Percentiles rank a stretch among this genome's conserved stretches.
phyloP scores from a whole-genome alignment of 2,797 vertebrate genomes.

The Neosilurus hyrtlii region DNA sequence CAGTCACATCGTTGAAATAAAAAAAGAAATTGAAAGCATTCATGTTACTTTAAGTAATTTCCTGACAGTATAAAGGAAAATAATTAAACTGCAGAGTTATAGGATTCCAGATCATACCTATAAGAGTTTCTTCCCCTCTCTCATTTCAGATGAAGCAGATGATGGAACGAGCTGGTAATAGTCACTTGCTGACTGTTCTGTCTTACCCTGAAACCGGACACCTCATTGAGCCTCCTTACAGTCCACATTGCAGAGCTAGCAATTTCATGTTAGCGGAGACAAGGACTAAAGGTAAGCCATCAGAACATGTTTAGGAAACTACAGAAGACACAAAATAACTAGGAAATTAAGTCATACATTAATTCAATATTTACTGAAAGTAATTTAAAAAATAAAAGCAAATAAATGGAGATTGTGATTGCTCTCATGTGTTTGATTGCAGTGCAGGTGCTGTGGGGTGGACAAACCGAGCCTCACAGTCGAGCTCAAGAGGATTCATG shows the following conservation, averaged over 20 bases:
- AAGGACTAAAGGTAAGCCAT: conserved; percentile 38
- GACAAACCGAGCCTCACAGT: conserved; percentile 60
- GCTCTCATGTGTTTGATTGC: conserved; percentile 26
- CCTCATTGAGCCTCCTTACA: conserved; percentile 70
- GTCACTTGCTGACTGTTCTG: conserved; percentile 64
- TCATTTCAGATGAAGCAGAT: conserved; percentile 65
- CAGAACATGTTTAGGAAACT: background rate
- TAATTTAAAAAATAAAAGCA: background rate
- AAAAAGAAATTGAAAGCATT: conserved; percentile 8
- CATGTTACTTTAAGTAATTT: background rate
- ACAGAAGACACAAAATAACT: background rate
- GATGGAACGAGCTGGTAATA: conserved; percentile 67
- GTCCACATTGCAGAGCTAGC: conserved; percentile 56
- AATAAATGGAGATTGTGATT: background rate
- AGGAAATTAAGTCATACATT: background rate
- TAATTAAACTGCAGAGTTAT: background rate
- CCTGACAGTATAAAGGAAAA: background rate
- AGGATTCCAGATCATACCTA: background rate
- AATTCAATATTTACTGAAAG: background rate
- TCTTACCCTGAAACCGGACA: conserved; percentile 68
- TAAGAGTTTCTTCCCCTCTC: background rate
- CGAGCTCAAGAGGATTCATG: conserved; percentile 72
- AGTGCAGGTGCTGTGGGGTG: conserved; percentile 71
- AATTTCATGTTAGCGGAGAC: background rate
- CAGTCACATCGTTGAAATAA: no score